These are phyloP conservation scores for Cryptocephalus moraei DNA, from an alignment of 2,888 invertebrate species.

Conservation along the genomic window DNA sequence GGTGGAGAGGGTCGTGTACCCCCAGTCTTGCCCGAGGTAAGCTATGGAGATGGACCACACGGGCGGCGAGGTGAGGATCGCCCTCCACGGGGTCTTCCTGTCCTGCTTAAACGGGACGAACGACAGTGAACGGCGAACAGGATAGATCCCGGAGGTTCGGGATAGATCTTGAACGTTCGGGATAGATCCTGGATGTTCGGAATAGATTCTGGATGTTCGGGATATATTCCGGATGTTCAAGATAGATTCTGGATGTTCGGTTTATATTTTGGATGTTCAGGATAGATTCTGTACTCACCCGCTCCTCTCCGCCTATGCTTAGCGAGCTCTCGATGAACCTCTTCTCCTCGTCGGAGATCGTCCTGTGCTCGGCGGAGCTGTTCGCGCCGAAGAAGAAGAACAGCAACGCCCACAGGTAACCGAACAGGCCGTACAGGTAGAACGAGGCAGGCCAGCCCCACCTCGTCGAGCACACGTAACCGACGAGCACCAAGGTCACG, in stretches of 20 bases:
- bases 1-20: constrained; percentile 14
- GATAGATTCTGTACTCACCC: no score
- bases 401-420: constrained; percentile 46
- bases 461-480: constrained; percentile 51
- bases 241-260: no score
- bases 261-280: no score
- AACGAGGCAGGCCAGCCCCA: constrained; percentile 69
- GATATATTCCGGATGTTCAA: no score
- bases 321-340: constrained; percentile 20
- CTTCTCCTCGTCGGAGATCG: constrained; percentile 50
- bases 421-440: constrained; percentile 55
- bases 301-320: neutral
- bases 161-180: no score
- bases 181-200: no score
- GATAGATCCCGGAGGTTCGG: no score
- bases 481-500: constrained; percentile 58
- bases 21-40: constrained; percentile 19
- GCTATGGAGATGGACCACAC: constrained; percentile 57
- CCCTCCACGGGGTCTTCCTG: constrained; percentile 56
- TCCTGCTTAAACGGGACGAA: constrained; percentile 2
- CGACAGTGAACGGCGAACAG: no score
- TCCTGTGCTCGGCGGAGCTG: constrained; percentile 47
- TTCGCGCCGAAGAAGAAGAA: constrained; percentile 54
- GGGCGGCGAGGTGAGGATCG: constrained; percentile 63
- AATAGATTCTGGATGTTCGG: no score